A percentile compares a stretch with the other conserved stretches of the same genome.
Evolutionary conservation across 2,113 vertebrate genomes (phyloP).

Genomic region (Gymnogyps californianus): DNA sequence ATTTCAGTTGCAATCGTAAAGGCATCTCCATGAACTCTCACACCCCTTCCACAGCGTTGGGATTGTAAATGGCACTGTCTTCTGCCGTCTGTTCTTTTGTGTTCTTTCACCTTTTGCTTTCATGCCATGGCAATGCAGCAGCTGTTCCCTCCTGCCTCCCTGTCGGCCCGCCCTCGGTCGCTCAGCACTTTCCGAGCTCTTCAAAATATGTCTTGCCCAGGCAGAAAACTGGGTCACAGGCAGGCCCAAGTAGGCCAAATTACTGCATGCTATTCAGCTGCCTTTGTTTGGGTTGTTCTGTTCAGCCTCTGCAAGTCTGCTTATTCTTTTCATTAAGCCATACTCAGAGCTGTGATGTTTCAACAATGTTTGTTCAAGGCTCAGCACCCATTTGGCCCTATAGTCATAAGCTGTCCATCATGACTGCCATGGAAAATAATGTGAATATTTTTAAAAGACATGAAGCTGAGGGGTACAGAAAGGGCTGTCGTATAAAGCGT

Average conservation of each 20-base stretch:
- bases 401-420: not conserved
- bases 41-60: fast-evolving
- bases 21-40: not conserved
- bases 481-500: not conserved
- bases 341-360: not conserved
- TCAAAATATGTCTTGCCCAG: not conserved
- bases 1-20: not conserved
- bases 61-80: fast-evolving
- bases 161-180: fast-evolving
- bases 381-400: not conserved
- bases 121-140: not conserved
- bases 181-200: fast-evolving
- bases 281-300: not conserved
- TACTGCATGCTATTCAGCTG: not conserved
- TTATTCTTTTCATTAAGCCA: not conserved
- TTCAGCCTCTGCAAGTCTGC: not conserved
- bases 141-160: not conserved
- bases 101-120: not conserved
- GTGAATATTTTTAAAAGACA: not conserved
- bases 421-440: not conserved
- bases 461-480: not conserved
- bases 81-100: not conserved
- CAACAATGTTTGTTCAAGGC: not conserved
- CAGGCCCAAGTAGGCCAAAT: not conserved
- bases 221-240: not conserved